Conservation (phyloP, 2,797 vertebrate genomes). For the Sylvia borin region DNA sequence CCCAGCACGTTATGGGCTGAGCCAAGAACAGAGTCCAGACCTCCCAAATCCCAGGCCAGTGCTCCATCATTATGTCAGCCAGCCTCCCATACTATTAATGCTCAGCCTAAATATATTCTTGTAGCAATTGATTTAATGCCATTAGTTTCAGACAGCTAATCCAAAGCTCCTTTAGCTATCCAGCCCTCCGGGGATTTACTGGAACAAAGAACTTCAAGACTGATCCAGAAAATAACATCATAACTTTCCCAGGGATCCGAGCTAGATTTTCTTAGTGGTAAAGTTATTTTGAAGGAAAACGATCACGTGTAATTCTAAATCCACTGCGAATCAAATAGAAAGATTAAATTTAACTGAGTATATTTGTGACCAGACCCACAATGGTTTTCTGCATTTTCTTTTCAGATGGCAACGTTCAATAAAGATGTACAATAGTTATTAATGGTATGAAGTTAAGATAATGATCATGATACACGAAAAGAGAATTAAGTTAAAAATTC, state of each 20-base stretch:
- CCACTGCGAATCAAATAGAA: background rate
- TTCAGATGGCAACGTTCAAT: background rate
- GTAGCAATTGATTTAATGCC: slow-evolving; percentile 57
- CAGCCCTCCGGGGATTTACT: background rate
- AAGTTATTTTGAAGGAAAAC: background rate
- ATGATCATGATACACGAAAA: background rate
- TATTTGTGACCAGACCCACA: background rate
- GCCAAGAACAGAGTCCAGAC: slow-evolving; percentile 19
- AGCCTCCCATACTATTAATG: slow-evolving; percentile 36
- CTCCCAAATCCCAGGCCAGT: slow-evolving; percentile 13
- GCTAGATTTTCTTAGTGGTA: background rate
- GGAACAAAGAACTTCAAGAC: slow-evolving; percentile 9
- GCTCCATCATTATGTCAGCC: slow-evolving; percentile 48
- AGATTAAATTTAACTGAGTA: background rate
- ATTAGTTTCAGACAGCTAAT: slow-evolving; percentile 53
- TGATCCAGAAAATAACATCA: slow-evolving; percentile 6
- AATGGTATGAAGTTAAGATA: background rate
- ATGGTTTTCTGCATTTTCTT: background rate
- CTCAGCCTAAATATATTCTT: slow-evolving; percentile 52
- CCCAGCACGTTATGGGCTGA: background rate
- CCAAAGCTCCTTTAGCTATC: slow-evolving; percentile 33
- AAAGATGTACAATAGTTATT: background rate
- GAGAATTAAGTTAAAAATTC: background rate
- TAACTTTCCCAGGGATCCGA: background rate
- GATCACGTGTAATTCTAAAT: background rate